Conservation (phyloP, 2,113 vertebrate species). For the Donacobius atricapilla region DNA sequence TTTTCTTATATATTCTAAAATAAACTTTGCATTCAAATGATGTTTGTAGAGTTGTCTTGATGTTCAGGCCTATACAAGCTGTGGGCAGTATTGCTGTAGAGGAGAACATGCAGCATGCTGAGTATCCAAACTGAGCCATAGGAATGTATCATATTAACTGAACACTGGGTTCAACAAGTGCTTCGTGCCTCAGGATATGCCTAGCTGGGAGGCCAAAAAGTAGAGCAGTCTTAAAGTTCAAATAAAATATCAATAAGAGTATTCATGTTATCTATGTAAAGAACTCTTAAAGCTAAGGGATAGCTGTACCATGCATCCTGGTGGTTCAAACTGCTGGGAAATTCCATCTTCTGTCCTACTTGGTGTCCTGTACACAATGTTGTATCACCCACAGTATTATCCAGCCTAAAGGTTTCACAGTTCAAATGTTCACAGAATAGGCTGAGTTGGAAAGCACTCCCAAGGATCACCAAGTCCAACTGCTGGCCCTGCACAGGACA, state of each 20-base stretch:
- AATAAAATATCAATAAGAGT: neutral
- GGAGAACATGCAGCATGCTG: neutral
- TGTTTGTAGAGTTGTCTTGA: neutral
- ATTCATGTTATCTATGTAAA: neutral
- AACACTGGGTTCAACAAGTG: rapidly evolving
- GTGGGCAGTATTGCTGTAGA: neutral
- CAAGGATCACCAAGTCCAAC: too few relatives aligned
- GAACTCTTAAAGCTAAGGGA: neutral
- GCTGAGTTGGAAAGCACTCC: neutral
- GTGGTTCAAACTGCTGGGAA: neutral
- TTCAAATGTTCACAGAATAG: neutral
- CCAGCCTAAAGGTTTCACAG: neutral
- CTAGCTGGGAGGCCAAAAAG: neutral
- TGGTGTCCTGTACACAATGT: neutral
- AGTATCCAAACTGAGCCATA: neutral
- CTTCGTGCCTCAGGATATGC: neutral
- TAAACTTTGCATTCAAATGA: neutral
- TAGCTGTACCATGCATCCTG: neutral
- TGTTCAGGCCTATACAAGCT: neutral
- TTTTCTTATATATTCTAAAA: neutral
- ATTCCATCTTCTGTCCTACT: neutral
- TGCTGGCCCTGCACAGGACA: neutral
- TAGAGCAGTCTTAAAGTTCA: neutral
- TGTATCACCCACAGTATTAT: neutral
- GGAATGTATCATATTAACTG: neutral